Evolutionary conservation across 2,888 invertebrate species (phyloP).

Genomic region (Epinotia brunnichana): DNA sequence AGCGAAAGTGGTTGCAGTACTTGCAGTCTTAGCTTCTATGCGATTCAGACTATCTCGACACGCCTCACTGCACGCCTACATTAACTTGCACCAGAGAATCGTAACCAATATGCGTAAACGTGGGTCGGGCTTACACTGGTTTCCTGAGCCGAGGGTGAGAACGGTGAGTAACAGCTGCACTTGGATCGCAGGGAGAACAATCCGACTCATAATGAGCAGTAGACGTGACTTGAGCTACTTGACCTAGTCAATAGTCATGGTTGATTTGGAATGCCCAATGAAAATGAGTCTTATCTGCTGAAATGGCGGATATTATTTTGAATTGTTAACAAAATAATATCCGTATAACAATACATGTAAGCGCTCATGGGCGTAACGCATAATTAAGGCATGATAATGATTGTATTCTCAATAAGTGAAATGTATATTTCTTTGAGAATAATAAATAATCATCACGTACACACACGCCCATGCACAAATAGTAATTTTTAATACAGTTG

Average conservation of each 20-base stretch:
- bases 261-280: neutral
- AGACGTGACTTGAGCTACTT: neutral
- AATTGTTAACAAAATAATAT: no score
- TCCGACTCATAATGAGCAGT: conserved; percentile 18
- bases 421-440: no score
- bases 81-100: neutral
- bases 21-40: neutral
- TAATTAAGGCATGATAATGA: no score
- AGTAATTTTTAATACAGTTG: no score
- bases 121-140: neutral
- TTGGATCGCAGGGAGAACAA: conserved; percentile 18
- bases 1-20: conserved; percentile 23
- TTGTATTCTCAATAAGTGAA: no score
- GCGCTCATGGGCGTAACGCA: no score
- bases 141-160: neutral
- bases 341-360: no score
- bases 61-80: no score
- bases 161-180: neutral
- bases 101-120: neutral
- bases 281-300: neutral
- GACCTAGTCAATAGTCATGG: neutral
- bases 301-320: no score
- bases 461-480: no score
- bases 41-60: neutral
- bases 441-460: no score